Evolutionary conservation across 2,888 invertebrate genomes (phyloP), one percentile per base, ranked within the genome.

Genomic region (Platerodrilus igneus): DNA sequence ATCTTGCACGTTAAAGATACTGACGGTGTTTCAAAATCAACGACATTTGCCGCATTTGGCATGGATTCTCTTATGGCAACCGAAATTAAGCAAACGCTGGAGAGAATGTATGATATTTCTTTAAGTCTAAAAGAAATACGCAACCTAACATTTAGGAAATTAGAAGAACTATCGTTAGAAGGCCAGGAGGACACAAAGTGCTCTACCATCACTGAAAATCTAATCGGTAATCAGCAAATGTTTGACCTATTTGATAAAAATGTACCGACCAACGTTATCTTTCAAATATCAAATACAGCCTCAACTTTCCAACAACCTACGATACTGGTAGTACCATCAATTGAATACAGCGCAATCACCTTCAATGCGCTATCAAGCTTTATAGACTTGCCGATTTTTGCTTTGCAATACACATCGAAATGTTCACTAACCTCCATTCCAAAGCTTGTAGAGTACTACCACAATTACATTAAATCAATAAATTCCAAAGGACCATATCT

Each of bases 11-110:
- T 97, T 58, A 90, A 93, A 66, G 93, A 96, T 59, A 71, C 82
- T 0, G 79, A 78, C 52, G 83, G 85, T 47, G 76, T 95, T 17
- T 80, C 87, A 46, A 75, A 79, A 21, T 76, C 78, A 15, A 78
- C 86, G 4, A 86, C 84, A 27, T 72, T 97, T 29, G 91, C 92
- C 17, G 97, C 97, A 67, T 77, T 97, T 21, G 97, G 97, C 45
- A 90, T 97, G 83, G 97, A 97, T 66, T 96, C 96, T 2, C 72
- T 97, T 52, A 97, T 97, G 96, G 95, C 95, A 27, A 94, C 96
- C 1, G 97, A 97, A 75, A 93, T 97, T 61, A 96, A 96, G 67
- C 94, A 95, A 70, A 89, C 89, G 0, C 71, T 95, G 35, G 94
- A 95, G 67, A 77, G 93, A 37, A 89, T 86, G 60, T 93, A 86